Base-by-base conservation (phyloP, 2,797 vertebrate genomes). In the Sphaeramia orbicularis region DNA sequence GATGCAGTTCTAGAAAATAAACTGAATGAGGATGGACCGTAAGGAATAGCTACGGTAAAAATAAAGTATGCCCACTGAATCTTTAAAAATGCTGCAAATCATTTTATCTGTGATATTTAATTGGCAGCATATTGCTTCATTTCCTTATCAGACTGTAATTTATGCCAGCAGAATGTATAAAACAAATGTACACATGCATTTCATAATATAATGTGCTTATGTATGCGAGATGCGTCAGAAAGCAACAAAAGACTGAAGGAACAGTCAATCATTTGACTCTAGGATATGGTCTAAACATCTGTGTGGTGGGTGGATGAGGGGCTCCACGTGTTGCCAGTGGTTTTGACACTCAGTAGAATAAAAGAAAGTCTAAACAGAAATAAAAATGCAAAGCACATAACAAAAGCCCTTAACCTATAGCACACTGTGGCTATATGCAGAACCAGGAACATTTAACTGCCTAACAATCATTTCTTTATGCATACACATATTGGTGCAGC, bases 181-280 rank as follows among this genome's bases (percentile, higher is more conserved):
- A 6, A 6, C 3, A 32, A 32, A 32, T 6, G 30, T 7, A 8
- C 30, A 32, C 30, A 24, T 58, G 32, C 38, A 35, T 35, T 41
- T 41, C 9, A 30, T 12, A 32, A 9, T 58, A 27, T 44, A 44
- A 44, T 44, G 32, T 42, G 18, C 4, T 32, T 7, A 42, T 44
- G 16, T 18, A 32, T 30, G 42, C 24, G 5, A 41, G 15, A 11
- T 1, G 24, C 24, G n/a, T 35, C 30, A 16, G 24, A 21, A 14
- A 13, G 40, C 40, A 41, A 7, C 30, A 8, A 32, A 30, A 32
- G 14, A 41, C 4, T 4, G 13, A 14, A 42, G 12, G 12, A n/a
- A 24, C 41, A 44, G 55, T 44, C 55, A 58, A 19, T 58, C 41
- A 45, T 8, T 10, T 10, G 6, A 7, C 15, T 44, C 41, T 44